Evolutionary conservation across 2,113 vertebrate genomes (phyloP), one percentile per base, ranked within the genome.

Genomic region (Pseudonaja textilis): DNA sequence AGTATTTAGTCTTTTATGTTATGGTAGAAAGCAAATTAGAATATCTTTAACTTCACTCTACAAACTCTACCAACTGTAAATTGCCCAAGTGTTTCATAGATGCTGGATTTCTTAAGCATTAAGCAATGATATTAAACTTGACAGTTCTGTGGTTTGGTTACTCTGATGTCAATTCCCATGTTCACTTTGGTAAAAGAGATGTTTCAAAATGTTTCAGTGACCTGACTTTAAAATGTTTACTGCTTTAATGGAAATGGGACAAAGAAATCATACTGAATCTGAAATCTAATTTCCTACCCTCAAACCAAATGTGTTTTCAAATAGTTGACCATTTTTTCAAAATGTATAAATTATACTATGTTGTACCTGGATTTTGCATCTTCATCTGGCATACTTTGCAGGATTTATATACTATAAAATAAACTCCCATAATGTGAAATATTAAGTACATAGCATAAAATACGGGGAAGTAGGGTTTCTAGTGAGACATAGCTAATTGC

Each of bases 41-140:
- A 22, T 20, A n/a, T 1, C 0, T 90, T 91, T 81, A 39, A 61
- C 88, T 2, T 11, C n/a, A n/a, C 1, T 34, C 14, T 50, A 8
- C 0, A 1, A n/a, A n/a, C n/a, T n/a, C n/a, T n/a, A n/a, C 29
- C 7, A 92, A 14, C 1, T 61, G 90, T 34, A 64, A 64, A 50
- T 92, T 94, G 22, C 87, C n/a, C 81, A 89, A n/a, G 11, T 56
- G 10, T 5, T 89, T 92, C 8, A 39, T 39, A 45, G 61, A 89
- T 93, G 94, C 88, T 7, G 45, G 87, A 93, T 93, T 94, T 94
- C 89, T 93, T 22, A 91, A 34, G 26, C 93, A 93, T 95, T 39
- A 59, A 93, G 42, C 57, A 55, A 64, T 85, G 61, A 87, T 86
- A 96, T 89, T 0, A 59, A 45, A 45, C 55, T 85, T 0, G 23